These are phyloP conservation scores for Onychomys arenicola DNA, from an alignment of 2,797 vertebrate species.

Conservation along the genomic window DNA sequence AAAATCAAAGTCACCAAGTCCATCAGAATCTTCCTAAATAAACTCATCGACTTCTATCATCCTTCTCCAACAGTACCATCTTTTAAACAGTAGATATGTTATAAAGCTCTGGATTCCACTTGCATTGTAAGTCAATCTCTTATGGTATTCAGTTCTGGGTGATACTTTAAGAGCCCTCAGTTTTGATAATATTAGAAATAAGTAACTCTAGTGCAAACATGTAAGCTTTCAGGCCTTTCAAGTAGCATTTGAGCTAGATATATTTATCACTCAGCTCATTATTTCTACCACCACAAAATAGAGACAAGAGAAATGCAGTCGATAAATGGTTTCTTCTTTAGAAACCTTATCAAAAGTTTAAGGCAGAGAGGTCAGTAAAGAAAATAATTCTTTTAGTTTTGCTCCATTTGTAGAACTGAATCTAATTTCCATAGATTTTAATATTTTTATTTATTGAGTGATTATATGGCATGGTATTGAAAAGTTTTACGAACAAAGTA, in stretches of 20 bases:
- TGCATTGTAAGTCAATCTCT: not conserved
- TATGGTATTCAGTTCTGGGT: not conserved
- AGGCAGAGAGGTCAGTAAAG: not conserved
- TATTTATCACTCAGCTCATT: not conserved
- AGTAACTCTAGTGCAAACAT: not conserved
- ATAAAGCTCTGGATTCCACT: not conserved
- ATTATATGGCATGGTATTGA: not conserved
- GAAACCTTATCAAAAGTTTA: slow-evolving; percentile 6
- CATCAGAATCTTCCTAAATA: not conserved
- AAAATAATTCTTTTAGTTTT: not conserved
- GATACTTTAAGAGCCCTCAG: not conserved
- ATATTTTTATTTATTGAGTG: slow-evolving; percentile 60
- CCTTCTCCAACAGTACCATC: not conserved
- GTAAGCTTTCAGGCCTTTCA: not conserved
- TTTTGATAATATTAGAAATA: not conserved
- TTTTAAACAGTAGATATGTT: not conserved
- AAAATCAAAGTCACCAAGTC: not conserved
- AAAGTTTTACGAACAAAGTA: slow-evolving; percentile 56
- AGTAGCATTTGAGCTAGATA: not conserved
- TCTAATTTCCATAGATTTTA: slow-evolving; percentile 55
- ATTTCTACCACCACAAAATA: not conserved
- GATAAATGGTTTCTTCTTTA: not conserved
- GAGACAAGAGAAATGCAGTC: not conserved
- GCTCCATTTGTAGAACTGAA: slow-evolving; percentile 3
- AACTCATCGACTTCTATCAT: not conserved